Conservation (phyloP, 1,140 invertebrate species). For the Drosophila quadrilineata region DNA sequence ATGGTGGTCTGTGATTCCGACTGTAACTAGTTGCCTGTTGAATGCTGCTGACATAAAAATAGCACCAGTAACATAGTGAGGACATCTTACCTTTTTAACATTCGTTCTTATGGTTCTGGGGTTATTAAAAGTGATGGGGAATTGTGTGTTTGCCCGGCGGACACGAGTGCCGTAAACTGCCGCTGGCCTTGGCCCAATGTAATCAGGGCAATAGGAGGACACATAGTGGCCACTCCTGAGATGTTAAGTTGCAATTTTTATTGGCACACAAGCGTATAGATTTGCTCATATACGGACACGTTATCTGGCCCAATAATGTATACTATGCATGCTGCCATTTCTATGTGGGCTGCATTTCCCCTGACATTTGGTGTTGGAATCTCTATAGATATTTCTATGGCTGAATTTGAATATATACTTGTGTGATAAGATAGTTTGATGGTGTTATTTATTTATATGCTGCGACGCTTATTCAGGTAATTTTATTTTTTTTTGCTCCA, state of each 20-base stretch:
- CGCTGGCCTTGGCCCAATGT: slow-evolving; percentile 18
- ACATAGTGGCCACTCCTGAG: slow-evolving; percentile 16
- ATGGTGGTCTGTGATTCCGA: too few relatives aligned
- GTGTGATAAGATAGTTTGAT: too few relatives aligned
- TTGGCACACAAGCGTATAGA: not conserved
- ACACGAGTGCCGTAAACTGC: not conserved
- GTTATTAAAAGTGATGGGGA: slow-evolving; percentile 64
- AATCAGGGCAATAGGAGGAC: slow-evolving; percentile 27
- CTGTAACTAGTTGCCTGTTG: slow-evolving; percentile 43
- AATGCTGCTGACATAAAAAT: slow-evolving; percentile 25
- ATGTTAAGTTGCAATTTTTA: slow-evolving; percentile 21
- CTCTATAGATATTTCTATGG: slow-evolving; percentile 10
- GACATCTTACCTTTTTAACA: not conserved
- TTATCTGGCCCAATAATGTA: not conserved
- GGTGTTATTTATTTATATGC: too few relatives aligned
- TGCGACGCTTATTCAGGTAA: too few relatives aligned
- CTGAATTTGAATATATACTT: too few relatives aligned
- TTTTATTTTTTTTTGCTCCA: too few relatives aligned
- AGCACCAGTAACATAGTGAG: not conserved
- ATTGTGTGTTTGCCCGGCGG: slow-evolving; percentile 35
- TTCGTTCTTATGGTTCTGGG: slow-evolving; percentile 3
- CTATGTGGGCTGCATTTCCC: slow-evolving; percentile 23
- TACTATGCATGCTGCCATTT: not conserved
- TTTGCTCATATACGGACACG: not conserved
- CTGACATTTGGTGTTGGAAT: not conserved